Base-by-base conservation (phyloP, 2,888 invertebrate species). In the Lithosia quadra region DNA sequence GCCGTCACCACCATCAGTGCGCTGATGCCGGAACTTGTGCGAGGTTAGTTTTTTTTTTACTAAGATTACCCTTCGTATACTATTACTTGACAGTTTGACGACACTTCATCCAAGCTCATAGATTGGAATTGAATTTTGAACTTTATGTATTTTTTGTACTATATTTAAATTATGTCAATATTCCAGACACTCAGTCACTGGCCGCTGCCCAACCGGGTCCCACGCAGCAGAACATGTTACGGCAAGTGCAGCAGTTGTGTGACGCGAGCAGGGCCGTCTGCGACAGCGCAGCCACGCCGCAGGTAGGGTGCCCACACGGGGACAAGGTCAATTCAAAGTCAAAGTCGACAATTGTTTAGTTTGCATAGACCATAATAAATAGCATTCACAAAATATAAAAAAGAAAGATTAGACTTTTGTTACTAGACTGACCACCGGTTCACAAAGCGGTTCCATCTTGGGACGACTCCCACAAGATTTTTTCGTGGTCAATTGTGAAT, bases 21-120 rank as follows among this genome's bases (percentile, higher is more conserved):
- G 60, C 65, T 80, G 49, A 65, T 78, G 68, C 78, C 79, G 13
- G 56, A 69, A 66, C 53, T 79, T 28, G 76, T 76, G 0, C 63
- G 75, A 68, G 79, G 79, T 79, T 7, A n/a, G 68, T 39, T 3
- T 43, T 15, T 0, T 21, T 15, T n/a, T 2, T 8, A n/a, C n/a
- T n/a, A n/a, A n/a, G n/a, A n/a, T n/a, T n/a, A n/a, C n/a, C n/a
- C n/a, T n/a, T n/a, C n/a, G n/a, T n/a, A n/a, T n/a, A n/a, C n/a
- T n/a, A n/a, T n/a, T n/a, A n/a, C n/a, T n/a, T n/a, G n/a, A n/a
- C n/a, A n/a, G n/a, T n/a, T n/a, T n/a, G n/a, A n/a, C n/a, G n/a
- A n/a, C n/a, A n/a, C n/a, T n/a, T n/a, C n/a, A n/a, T n/a, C n/a
- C n/a, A n/a, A n/a, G n/a, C n/a, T n/a, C n/a, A n/a, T n/a, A n/a